Evolutionary conservation across 2,888 invertebrate genomes (phyloP), one percentile per base, ranked within the genome.

Genomic region (Agrypnus murinus): DNA sequence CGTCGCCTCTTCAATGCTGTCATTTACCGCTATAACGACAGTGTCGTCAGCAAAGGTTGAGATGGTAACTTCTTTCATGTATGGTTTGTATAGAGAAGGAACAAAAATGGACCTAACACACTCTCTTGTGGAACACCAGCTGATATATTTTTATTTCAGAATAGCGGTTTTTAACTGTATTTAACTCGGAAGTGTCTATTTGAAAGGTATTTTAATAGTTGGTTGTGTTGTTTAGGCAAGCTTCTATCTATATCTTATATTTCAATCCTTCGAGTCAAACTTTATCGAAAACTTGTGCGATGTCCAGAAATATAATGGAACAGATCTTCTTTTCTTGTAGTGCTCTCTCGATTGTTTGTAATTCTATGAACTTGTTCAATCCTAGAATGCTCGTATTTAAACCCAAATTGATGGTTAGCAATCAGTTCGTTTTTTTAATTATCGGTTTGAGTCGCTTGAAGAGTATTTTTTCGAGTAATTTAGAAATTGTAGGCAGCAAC

Each of bases 181-280:
- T 50, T 50, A 25, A 10, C 50, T 6, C 50, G 7, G 10, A 36
- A 36, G 10, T 19, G 25, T 50, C 19, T 50, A 25, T 25, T 50
- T 50, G 50, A 50, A 50, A 50, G 19, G 50, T 50, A 50, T 32
- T 50, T 50, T n/a, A 50, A 25, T 50, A 50, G 50, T 25, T 50
- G 31, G 25, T 31, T 19, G 31, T 50, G 50, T 58, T 58, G 17
- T 58, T 40, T 9, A 17, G 15, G 38, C 40, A 14, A 17, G 17
- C 15, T 17, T 19, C n/a, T 38, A 17, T 40, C 19, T 19, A 48
- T 12, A n/a, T n/a, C 15, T 48, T 15, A 14, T 19, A 14, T 14
- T 15, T 15, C 19, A 48, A 19, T 5, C 48, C 15, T 48, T 48
- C 15, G 48, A 14, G 48, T 3, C 15, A 48, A 3, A 9, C 48